Base-by-base conservation (phyloP, 1,140 invertebrate species). In the Branchinecta lynchi region DNA sequence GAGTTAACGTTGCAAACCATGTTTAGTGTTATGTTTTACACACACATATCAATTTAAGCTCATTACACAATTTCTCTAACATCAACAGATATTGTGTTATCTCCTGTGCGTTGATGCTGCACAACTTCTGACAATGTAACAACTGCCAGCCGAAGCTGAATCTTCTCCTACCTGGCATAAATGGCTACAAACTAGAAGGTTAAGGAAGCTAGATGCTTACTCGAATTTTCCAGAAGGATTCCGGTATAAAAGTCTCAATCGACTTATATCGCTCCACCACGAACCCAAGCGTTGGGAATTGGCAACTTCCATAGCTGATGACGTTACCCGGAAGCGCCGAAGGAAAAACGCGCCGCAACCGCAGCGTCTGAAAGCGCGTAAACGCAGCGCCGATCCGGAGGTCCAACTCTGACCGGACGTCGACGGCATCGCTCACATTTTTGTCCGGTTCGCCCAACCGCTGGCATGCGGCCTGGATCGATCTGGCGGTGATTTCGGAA, bases 371-470 rank as follows among this genome's bases (percentile, higher is more conserved):
- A 77, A 98, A 93, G 67, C 97, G 83, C n/a, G 96, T 99, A 78
- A 99, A 99, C 44, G 96, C 91, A 67, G 96, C 96, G 72, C 95
- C 95, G 80, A 97, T 99, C 78, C 97, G 82, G 71, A 99, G 83
- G 85, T 99, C 97, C 71, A 99, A 80, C 81, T 99, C 93, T 73
- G 85, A 85, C 73, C 96, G 82, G 2, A 98, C 93, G 82, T 98
- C 90, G 43, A 99, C 97, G 69, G 97, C 96, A 84, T 96, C 87
- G 78, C 88, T 96, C 10, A 90, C 80, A 72, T 85, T 84, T 77
- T 90, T 85, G 78, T 99, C 89, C 2, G 95, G 93, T 68, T 83
- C 76, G 5, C 79, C 84, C 9, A 99, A 81, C 76, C 87, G 92
- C 60, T 85, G 81, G 45, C 97, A 77, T 6, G 96, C 96, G 76